Evolutionary conservation across 2,888 invertebrate species (phyloP), one percentile per base, ranked within the genome.

Genomic region (Ichneumon xanthorius): DNA sequence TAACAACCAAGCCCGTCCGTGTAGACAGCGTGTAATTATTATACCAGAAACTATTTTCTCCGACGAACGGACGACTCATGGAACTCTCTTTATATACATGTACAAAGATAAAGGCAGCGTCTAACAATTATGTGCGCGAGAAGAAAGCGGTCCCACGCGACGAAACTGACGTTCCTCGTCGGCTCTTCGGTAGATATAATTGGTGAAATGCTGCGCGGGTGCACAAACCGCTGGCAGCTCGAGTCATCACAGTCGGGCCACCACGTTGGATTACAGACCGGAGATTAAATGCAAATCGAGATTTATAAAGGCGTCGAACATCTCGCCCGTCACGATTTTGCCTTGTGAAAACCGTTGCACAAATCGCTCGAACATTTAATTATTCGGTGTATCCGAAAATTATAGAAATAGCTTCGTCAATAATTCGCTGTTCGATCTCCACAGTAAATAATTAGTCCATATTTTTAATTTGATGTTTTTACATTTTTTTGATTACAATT

Each of bases 131-230:
- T 75, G 45, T 70, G 16, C 71, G 40, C 79, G 76, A 71, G 82
- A 87, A 81, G 84, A 87, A 87, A 87, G 85, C 87, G 65, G 83
- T 87, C 85, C 82, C 84, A 85, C 84, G 86, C 76, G 80, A 82
- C 82, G 73, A 83, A 80, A 85, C 80, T 48, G 61, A 50, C 55
- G 82, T 48, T 72, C 50, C 40, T 53, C 81, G 63, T 16, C 37
- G 65, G 26, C 30, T 37, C 53, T 76, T 71, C 65, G 55, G 63
- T n/a, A 70, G 73, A 83, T 87, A 81, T 87, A 87, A 87, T 87
- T 86, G 86, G 86, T 76, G 84, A 86, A 87, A 86, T 84, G 84
- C 63, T 70, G 26, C 78, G 77, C 83, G 81, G 79, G 75, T 82
- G 67, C 55, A 82, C 33, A 55, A 16, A 65, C 63, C 68, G 70